Evolutionary conservation across 2,113 vertebrate genomes (phyloP), one percentile per base, ranked within the genome.

Genomic region (Pterocles burchelli): DNA sequence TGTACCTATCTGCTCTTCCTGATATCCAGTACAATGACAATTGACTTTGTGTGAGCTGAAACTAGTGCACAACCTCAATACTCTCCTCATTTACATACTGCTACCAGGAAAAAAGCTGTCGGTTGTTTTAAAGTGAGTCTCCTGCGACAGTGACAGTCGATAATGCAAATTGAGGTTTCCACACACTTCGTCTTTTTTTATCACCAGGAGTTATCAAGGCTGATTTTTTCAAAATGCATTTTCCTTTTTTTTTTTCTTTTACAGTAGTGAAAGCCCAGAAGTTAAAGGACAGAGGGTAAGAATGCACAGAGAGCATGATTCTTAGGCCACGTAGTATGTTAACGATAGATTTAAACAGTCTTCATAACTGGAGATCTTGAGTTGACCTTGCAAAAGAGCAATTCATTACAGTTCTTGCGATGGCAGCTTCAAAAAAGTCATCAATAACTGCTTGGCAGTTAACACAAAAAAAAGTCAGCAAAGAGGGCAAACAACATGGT

Each of bases 101-200:
- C 36, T 63, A 57, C 34, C 4, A 57, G 31, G n/a, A 71, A 75
- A 76, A 88, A 87, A 77, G 29, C 29, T 65, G 31, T 74, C 2
- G 5, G 29, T 86, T 4, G 0, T 28, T 95, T 81, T 87, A 68
- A 96, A 89, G 70, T 55, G 70, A 92, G 51, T 87, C 65, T 94
- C 90, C 74, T 86, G 66, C 91, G 79, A 81, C 29, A 93, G 41
- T 24, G 55, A 46, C 22, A 80, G 80, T 95, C 21, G 0, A 95
- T 96, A 96, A 95, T 96, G 96, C 43, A 95, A 97, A 97, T 18
- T 71, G 74, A 90, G 72, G 34, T 83, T 91, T 85, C n/a, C 75
- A 65, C 11, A 38, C 41, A 33, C 49, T 85, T 90, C 3, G 7
- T 86, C 57, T 86, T 87, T 88, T 92, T 86, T 95, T 81, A 91